These are phyloP conservation scores for Atherix ibis DNA, from an alignment of 2,888 invertebrate genomes.

Conservation along the genomic window DNA sequence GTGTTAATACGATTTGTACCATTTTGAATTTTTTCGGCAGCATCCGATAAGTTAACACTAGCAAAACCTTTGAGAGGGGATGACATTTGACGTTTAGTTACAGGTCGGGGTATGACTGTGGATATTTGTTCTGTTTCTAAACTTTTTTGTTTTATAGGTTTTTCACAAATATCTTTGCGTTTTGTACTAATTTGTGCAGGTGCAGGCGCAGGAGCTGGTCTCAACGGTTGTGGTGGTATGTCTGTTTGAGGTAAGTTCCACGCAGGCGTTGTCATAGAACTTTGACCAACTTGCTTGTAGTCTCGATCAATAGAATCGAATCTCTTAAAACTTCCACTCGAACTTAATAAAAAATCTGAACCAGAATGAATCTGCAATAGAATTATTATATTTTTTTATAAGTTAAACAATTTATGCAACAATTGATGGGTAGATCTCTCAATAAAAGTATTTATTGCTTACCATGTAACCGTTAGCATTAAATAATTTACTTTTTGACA, in stretches of 20 bases:
- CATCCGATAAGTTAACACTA: constrained; percentile 13
- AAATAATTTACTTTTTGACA: constrained; percentile 35
- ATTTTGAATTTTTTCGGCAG: constrained; percentile 11
- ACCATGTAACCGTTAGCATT: constrained; percentile 53
- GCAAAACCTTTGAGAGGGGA: constrained; percentile 8
- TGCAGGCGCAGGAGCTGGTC: constrained; percentile 40
- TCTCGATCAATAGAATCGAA: constrained; percentile 48
- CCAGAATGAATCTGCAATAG: constrained; percentile 46
- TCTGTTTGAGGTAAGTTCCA: constrained; percentile 29
- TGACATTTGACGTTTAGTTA: constrained; percentile 22
- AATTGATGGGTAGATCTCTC: too few species aligned
- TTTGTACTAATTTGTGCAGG: constrained; percentile 9
- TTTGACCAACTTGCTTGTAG: constrained; percentile 34
- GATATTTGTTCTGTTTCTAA: constrained; percentile 9
- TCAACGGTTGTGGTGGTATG: constrained; percentile 49
- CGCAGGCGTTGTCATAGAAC: constrained; percentile 25
- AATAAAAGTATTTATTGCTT: too few species aligned
- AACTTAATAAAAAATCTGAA: constrained; percentile 44
- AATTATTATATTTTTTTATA: too few species aligned
- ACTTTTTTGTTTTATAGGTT: constrained; percentile 8
- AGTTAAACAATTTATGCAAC: not conserved
- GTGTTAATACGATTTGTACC: constrained; percentile 11
- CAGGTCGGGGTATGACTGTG: constrained; percentile 27
- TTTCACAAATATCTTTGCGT: constrained; percentile 5
- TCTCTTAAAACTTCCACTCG: constrained; percentile 46